Evolutionary conservation across 2,113 vertebrate species (phyloP).

Genomic region (Zosterops hypoxanthus): DNA sequence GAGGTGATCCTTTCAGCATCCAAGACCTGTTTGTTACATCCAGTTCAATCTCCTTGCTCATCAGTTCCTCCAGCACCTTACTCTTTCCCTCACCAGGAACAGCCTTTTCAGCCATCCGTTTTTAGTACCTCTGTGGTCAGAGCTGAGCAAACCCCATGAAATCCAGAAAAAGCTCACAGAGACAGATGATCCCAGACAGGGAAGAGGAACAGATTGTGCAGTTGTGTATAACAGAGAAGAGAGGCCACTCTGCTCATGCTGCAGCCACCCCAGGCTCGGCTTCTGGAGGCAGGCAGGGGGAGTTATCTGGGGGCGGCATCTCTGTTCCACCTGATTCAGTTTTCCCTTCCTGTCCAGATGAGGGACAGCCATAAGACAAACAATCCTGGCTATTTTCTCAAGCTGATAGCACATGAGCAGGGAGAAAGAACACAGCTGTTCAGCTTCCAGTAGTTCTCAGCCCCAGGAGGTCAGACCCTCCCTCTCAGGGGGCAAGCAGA

Average conservation of each 20-base stretch:
- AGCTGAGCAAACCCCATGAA: background rate
- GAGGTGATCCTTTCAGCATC: background rate
- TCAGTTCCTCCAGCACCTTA: background rate
- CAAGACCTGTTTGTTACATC: background rate
- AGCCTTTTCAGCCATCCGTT: background rate
- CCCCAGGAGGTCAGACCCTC: background rate
- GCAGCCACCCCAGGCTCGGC: background rate
- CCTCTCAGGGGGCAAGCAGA: background rate
- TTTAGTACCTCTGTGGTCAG: background rate
- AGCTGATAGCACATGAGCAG: background rate
- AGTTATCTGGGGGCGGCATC: background rate
- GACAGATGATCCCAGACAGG: background rate
- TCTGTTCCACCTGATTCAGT: background rate
- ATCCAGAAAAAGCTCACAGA: background rate
- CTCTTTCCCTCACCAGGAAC: background rate
- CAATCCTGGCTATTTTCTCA: slow-evolving; percentile 27
- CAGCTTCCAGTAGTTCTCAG: background rate
- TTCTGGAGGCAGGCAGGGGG: background rate
- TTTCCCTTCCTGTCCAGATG: background rate
- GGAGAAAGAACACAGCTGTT: slow-evolving; percentile 17
- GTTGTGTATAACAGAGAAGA: background rate
- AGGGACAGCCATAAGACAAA: background rate
- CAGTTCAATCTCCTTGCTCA: background rate
- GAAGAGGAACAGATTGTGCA: background rate
- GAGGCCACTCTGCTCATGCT: background rate